Base-by-base conservation (phyloP, 2,888 invertebrate genomes). In the Marasmarcha lunaedactyla region DNA sequence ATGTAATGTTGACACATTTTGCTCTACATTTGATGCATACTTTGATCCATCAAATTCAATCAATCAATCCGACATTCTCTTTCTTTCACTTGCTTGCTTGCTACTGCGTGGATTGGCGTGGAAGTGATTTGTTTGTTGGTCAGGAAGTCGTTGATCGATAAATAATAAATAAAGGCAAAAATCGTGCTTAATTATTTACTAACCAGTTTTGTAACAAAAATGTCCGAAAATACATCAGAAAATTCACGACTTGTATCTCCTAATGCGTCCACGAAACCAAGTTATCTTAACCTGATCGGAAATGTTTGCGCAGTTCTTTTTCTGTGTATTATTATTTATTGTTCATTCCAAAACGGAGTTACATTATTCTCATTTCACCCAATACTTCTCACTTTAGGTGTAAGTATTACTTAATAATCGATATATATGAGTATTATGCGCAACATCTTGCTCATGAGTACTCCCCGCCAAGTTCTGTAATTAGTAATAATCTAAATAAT, bases 341-440 rank as follows among this genome's bases (percentile, higher is more conserved):
- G 72, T 46, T 71, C 72, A 48, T 77, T 81, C 45, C 59, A 52
- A 39, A 54, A 71, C 50, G 74, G 63, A 1, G 63, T 60, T 10
- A 42, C 62, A 2, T 54, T 84, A 35, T 84, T 84, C 55, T 70
- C 84, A 10, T 84, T 83, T 54, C 84, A 84, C 55, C 84, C 84
- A 12, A 70, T 59, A 39, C 52, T 81, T 14, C 84, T 84, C 84
- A 55, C 76, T 30, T 43, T 81, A 14, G 84, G 84, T 56, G 84
- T 84, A 65, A 74, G 81, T 55, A 41, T 14, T 6, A 27, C 11
- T 5, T 9, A 12, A 37, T 6, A 37, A 13, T 13, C 25, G 12
- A n/a, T 33, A 38, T 4, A 25, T 25, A 5, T 6, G 9, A 25
- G 9, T 25, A 15, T 4, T 13, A 5, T 4, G 9, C 20, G n/a